Base-by-base conservation (phyloP, 2,797 vertebrate species). In the Sitta carolinensis region DNA sequence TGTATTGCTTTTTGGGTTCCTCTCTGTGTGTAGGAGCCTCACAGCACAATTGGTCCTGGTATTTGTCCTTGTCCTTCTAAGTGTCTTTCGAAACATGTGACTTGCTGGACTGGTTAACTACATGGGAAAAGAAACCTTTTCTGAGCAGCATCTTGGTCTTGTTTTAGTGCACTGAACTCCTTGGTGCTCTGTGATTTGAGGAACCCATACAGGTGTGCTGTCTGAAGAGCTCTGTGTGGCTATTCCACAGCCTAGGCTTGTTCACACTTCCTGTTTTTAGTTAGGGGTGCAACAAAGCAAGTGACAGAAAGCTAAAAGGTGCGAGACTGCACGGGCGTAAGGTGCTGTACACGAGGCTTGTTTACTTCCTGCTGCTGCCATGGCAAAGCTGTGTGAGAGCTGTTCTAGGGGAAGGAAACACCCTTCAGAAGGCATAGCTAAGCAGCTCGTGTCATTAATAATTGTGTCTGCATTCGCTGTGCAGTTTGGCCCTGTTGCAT, bases 171-270 rank as follows among this genome's bases (percentile, higher is more conserved):
- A 6, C 1, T 13, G 59, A 84, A 6, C 19, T 48, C 59, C 52
- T 51, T 25, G 17, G 21, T 80, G 52, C 7, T 0, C 0, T 11
- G 34, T 73, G 61, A 22, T 17, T 77, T 26, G 27, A 58, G 58
- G 36, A 81, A 3, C 30, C 30, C 32, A 16, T 6, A 1, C 3
- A 34, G 48, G 7, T 38, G 7, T 38, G 58, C 55, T 73, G n/a
- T 40, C n/a, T 42, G 6, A 32, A 38, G 48, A 48, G 67, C 29
- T 84, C 42, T 45, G 4, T 19, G 36, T 10, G 7, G 43, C 18
- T 69, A 42, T 16, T 86, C 62, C 52, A 25, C 76, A 67, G 47
- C 19, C 57, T 13, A 20, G 72, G 42, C 3, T 61, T 29, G 23
- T 34, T 91, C 68, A 52, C 52, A 5, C 45, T 32, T 81, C 58